phyloP scores from a whole-genome alignment of 1,140 invertebrate genomes.

The Phymastichus coffea region DNA sequence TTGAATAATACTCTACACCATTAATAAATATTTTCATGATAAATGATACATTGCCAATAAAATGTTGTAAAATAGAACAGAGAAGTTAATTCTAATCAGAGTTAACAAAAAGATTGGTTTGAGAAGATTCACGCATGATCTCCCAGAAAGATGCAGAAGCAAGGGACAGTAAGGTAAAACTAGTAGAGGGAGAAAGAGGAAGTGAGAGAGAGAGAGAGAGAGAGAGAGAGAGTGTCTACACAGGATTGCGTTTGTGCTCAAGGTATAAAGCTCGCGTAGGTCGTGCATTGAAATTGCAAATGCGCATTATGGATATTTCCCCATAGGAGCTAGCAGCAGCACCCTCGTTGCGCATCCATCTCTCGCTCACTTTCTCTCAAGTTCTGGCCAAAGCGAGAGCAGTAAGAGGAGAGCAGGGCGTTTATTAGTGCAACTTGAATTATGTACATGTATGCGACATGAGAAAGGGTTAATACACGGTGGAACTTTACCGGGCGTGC shows the following conservation, averaged over 20 bases:
- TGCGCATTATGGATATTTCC: conserved; percentile 59
- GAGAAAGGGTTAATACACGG: conserved; percentile 10
- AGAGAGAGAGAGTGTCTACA: conserved; percentile 4
- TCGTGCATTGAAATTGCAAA: conserved; percentile 59
- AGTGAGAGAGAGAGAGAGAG: conserved; percentile 4
- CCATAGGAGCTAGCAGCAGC: conserved; percentile 52
- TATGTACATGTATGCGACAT: neutral
- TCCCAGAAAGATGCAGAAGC: no score
- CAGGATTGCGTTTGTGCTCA: no score
- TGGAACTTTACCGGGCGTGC: no score
- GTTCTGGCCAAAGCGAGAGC: neutral
- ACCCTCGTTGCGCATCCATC: conserved; percentile 38
- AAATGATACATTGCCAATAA: no score
- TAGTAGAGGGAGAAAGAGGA: neutral
- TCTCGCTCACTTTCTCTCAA: conserved; percentile 12
- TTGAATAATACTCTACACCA: no score
- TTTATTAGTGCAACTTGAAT: conserved; percentile 1
- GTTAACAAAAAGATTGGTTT: no score
- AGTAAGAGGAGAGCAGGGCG: neutral
- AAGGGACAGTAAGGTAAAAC: no score
- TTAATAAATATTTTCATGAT: no score
- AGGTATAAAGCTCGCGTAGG: no score
- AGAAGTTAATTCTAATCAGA: no score
- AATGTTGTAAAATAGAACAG: no score
- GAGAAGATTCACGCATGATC: no score